Conservation (phyloP, 2,888 invertebrate genomes). For the Chymomyza procnemis region DNA sequence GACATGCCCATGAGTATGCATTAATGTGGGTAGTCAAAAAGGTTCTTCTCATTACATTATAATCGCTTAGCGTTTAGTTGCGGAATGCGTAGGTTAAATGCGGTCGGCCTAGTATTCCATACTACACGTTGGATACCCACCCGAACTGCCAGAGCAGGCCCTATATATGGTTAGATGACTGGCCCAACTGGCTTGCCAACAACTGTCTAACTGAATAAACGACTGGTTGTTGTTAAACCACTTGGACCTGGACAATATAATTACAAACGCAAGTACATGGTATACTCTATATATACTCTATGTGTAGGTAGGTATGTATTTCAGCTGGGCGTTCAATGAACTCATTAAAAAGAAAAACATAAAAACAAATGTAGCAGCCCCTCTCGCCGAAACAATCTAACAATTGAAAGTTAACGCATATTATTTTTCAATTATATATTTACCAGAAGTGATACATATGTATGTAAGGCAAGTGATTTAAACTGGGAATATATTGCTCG, state of each 20-base stretch:
- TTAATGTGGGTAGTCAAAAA: not conserved
- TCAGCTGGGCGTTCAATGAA: slow-evolving; percentile 56
- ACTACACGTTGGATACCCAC: not conserved
- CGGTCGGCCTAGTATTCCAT: not conserved
- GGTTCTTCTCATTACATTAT: not conserved
- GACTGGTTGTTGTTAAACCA: slow-evolving; percentile 3
- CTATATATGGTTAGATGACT: slow-evolving; percentile 43
- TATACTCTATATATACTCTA: not conserved
- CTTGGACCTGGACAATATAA: not conserved
- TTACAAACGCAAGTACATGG: not conserved
- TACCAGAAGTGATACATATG: slow-evolving; percentile 30
- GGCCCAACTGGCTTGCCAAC: slow-evolving; percentile 29
- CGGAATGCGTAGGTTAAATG: not conserved
- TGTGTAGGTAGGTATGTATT: not conserved
- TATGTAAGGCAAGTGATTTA: slow-evolving; percentile 15
- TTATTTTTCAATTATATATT: slow-evolving; percentile 46
- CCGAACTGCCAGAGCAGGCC: slow-evolving; percentile 9
- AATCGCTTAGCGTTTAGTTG: not conserved
- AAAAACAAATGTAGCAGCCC: too few species aligned
- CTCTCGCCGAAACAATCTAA: slow-evolving; percentile 17
- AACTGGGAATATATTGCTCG: too few species aligned
- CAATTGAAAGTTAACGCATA: slow-evolving; percentile 15
- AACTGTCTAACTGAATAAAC: slow-evolving; percentile 1
- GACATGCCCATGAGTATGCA: not conserved
- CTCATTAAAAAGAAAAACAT: slow-evolving; percentile 21